Evolutionary conservation across 2,797 vertebrate species (phyloP).

Genomic region (Antrozous pallidus): DNA sequence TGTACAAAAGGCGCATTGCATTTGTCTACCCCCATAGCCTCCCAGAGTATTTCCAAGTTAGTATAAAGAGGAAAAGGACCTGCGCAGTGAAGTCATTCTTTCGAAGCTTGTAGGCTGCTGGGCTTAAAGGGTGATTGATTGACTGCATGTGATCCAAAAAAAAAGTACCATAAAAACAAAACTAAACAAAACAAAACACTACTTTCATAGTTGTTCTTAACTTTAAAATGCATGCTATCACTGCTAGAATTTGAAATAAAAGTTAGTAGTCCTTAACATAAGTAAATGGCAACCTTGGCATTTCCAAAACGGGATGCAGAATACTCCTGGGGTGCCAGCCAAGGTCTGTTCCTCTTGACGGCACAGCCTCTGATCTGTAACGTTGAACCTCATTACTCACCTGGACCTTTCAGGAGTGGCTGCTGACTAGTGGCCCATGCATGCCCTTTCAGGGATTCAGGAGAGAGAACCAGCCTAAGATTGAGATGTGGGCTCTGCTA

Average conservation of each 20-base stretch:
- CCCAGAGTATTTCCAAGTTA: neutral
- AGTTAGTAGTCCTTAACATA: constrained; percentile 28
- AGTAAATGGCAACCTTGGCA: constrained; percentile 46
- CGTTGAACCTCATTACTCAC: neutral
- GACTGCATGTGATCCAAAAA: neutral
- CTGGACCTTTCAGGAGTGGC: neutral
- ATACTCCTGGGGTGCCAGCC: neutral
- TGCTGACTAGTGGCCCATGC: neutral
- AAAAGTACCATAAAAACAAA: neutral
- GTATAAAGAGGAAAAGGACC: neutral
- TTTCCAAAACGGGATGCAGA: constrained; percentile 26
- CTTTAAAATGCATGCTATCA: constrained; percentile 51
- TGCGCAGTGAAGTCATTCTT: neutral
- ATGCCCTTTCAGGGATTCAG: neutral
- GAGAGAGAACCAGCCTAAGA: neutral
- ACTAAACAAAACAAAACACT: neutral
- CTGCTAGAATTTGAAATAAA: constrained; percentile 57
- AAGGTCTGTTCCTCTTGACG: constrained; percentile 8
- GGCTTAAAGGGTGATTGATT: neutral
- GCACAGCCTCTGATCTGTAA: constrained; percentile 18
- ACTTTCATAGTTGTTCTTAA: constrained; percentile 23
- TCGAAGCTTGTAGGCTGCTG: neutral
- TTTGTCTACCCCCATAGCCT: neutral
- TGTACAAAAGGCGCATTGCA: neutral
- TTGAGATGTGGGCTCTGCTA: rapidly evolving